These are phyloP conservation scores for Callyntrura guangdongensis DNA, from an alignment of 2,888 invertebrate species.

Conservation along the genomic window DNA sequence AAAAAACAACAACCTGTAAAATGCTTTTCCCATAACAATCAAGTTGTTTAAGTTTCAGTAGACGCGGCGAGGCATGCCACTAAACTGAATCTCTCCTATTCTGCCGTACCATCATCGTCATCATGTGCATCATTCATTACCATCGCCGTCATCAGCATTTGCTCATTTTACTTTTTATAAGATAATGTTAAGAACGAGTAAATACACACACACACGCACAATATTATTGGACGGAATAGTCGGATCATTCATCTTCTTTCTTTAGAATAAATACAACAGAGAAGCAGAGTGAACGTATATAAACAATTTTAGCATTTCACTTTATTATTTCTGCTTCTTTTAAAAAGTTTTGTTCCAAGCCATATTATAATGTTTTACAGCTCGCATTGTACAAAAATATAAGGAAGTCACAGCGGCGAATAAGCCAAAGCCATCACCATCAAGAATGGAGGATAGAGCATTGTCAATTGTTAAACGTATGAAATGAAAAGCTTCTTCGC, in stretches of 20 bases:
- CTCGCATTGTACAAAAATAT: background rate
- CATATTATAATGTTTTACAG: background rate
- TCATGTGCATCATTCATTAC: conserved; percentile 1
- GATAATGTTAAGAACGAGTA: background rate
- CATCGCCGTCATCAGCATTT: background rate
- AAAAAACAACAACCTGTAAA: conserved; percentile 44
- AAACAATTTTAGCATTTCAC: conserved; percentile 26
- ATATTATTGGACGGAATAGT: background rate
- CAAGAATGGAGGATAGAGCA: background rate
- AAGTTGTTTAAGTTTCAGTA: conserved; percentile 5
- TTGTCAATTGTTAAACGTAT: conserved; percentile 23
- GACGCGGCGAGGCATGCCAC: conserved; percentile 36
- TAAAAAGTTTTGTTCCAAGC: conserved; percentile 16
- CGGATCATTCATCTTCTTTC: background rate
- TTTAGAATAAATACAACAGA: background rate
- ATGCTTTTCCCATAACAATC: conserved; percentile 69
- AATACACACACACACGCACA: conserved; percentile 13
- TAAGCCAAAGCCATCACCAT: background rate
- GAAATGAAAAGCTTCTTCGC: conserved; percentile 3
- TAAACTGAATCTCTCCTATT: conserved; percentile 56
- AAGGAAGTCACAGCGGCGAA: conserved; percentile 14
- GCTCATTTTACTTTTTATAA: background rate
- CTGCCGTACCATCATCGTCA: background rate
- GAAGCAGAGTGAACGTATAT: background rate
- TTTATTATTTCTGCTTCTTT: conserved; percentile 18